Evolutionary conservation across 2,888 invertebrate species (phyloP), one percentile per base, ranked within the genome.

Genomic region (Drosophila planitibia): DNA sequence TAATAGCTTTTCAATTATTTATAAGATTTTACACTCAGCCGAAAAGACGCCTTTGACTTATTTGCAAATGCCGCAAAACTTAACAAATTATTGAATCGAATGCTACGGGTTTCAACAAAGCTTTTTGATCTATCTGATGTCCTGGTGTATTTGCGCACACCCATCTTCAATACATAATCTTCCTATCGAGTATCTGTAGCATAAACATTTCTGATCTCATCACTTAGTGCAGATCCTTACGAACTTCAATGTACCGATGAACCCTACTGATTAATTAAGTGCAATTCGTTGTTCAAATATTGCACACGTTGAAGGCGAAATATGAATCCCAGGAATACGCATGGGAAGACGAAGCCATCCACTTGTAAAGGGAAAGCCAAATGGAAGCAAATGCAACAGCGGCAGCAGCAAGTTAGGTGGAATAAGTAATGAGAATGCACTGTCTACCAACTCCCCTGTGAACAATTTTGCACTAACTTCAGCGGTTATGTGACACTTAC

Each of bases 1-100:
- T 71, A 69, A 79, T 65, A 60, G 80, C 59, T 65, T 73, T 82
- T 84, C 63, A 87, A 82, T 87, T 87, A 87, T 85, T 82, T 84
- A 81, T 72, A 74, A 66, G 65, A 70, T 70, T 78, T 74, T 41
- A 30, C 66, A 60, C 61, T 53, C 44, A 53, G 28, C 52, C 39
- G 32, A 39, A 54, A 60, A 70, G 16, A 32, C 30, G 58, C 66
- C 60, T 30, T 28, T 63, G 61, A 64, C 33, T 66, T 73, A 70
- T 62, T 72, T 57, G 44, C 44, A 22, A 44, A 47, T 25, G 25
- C 4, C 47, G 12, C 12, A 12, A 47, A 16, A 9, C 4, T 47
- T 4, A 16, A 66, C 57, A 74, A 64, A 62, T 72, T 70, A 65
- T 58, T 37, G 14, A 69, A 60, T 55, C 4, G 16, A 49, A 28